phyloP scores from a whole-genome alignment of 2,113 vertebrate genomes.

The Calyptomena viridis region DNA sequence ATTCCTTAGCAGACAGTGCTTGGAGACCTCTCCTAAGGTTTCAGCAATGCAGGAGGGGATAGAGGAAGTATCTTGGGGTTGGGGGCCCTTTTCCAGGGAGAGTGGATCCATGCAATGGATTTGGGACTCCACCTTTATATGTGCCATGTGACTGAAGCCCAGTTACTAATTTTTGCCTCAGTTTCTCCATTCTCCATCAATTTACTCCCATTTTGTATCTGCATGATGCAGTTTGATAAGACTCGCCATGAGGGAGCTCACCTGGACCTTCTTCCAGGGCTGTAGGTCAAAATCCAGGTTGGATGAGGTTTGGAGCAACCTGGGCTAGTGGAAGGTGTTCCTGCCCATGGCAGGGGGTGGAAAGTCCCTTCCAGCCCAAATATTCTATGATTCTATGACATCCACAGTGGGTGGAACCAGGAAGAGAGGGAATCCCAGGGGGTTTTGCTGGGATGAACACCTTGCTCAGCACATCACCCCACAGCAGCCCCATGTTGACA shows the following conservation, averaged over 20 bases:
- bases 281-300: neutral
- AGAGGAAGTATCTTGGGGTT: neutral
- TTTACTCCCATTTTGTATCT: neutral
- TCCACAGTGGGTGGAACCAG: rapidly evolving
- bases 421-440: neutral
- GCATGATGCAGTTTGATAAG: too few species aligned
- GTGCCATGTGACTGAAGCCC: rapidly evolving
- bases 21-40: neutral
- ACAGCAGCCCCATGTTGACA: neutral
- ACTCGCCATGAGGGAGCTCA: neutral
- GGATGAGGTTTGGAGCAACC: neutral
- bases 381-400: neutral
- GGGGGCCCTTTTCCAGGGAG: neutral
- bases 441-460: neutral
- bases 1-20: neutral
- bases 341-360: neutral
- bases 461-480: rapidly evolving
- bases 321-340: neutral
- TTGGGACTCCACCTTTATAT: neutral
- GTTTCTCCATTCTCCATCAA: neutral
- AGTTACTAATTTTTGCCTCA: neutral
- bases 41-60: neutral
- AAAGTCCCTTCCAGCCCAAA: neutral
- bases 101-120: neutral
- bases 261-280: neutral